Base-by-base conservation (phyloP, 2,113 vertebrate genomes). In the Amazona vittata region DNA sequence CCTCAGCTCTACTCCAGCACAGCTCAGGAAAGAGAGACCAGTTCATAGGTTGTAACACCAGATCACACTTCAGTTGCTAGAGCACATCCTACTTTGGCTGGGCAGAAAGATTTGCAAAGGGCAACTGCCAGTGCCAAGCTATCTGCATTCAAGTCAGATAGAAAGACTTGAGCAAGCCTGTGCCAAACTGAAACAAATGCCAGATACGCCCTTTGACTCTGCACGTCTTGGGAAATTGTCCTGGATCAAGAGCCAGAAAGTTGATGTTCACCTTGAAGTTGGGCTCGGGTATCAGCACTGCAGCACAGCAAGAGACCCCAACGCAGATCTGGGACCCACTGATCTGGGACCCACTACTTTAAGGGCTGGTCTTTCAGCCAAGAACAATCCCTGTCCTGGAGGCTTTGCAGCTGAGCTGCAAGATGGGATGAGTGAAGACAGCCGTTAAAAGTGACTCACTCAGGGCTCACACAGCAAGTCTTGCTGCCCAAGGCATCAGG, bases 291-390 rank as follows among this genome's bases (percentile, higher is more conserved):
- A 50, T 35, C 64, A 70, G 46, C 24, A 74, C 39, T 75, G 69
- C 55, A 84, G 89, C 43, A 76, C 4, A 7, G 8, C 53, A 80
- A 46, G 46, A 69, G 43, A 29, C 24, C 25, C 46, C 41, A 59
- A 0, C 0, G 0, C 15, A 37, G 29, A 39, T 24, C 29, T 67
- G 28, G 18, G 35, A 80, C 12, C 33, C 50, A 24, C 21, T 77
- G 29, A 39, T 24, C 29, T 67, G 28, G 18, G 35, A 80, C 12
- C 33, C 50, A 24, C 21, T 77, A 41, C n/a, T 87, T 65, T 24
- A 55, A 59, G 19, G 12, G 22, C 11, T 82, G 50, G 49, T 35
- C 20, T 75, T 79, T 79, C 46, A 84, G 60, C 8, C 67, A 91
- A 83, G 46, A n/a, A 49, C 37, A 39, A 60, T 33, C 44, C 26